Evolutionary conservation across 2,797 vertebrate genomes (phyloP).

Genomic region (Chiroxiphia lanceolata): DNA sequence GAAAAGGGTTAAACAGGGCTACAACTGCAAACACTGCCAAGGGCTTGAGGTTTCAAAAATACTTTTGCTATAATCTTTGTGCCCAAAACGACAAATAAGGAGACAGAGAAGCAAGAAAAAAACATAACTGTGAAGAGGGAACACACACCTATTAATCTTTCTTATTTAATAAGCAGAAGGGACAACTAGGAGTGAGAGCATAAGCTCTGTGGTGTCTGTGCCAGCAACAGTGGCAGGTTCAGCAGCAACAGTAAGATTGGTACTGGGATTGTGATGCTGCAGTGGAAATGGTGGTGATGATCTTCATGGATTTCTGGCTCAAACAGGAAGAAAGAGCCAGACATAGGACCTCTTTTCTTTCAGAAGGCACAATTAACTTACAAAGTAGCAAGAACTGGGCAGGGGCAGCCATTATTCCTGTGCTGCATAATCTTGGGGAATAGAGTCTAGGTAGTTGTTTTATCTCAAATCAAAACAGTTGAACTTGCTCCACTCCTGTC

Average conservation of each 20-base stretch:
- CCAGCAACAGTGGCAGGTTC: neutral
- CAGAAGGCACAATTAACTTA: neutral
- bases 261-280: neutral
- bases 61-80: neutral
- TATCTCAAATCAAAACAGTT: neutral
- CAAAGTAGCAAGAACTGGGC: neutral
- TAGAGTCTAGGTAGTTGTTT: neutral
- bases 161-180: neutral
- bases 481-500: neutral
- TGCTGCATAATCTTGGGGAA: neutral
- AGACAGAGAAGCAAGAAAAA: neutral
- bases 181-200: neutral
- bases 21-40: neutral
- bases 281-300: neutral
- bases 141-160: neutral
- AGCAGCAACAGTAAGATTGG: neutral
- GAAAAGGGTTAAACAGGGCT: neutral
- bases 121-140: neutral
- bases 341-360: neutral
- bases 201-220: neutral
- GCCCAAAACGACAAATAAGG: neutral
- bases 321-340: neutral
- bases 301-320: neutral
- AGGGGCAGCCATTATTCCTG: neutral
- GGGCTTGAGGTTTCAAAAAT: neutral